A percentile compares a stretch with the other conserved stretches of the same genome.
These are phyloP conservation scores for Cliona cf. orientalis DNA, from an alignment of 37 sponge, comb jelly and placozoan species.

Conservation along the genomic window DNA sequence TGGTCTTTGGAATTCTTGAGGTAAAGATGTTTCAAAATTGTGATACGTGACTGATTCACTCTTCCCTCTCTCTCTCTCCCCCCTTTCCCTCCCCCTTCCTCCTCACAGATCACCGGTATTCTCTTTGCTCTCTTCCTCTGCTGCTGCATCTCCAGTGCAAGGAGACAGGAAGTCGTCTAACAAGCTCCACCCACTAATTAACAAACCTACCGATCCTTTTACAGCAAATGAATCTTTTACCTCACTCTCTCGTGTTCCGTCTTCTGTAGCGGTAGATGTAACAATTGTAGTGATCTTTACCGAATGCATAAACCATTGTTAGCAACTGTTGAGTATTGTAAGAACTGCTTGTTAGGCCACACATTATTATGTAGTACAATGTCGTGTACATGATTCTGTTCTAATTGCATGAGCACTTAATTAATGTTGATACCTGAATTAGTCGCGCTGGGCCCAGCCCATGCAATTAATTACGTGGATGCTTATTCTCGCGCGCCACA, in stretches of 20 bases:
- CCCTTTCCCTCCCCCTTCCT: not conserved
- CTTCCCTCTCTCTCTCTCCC: not conserved
- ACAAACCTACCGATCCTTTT: not conserved
- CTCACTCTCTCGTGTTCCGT: too few species aligned
- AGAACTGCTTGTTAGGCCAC: too few species aligned
- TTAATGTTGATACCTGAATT: too few species aligned
- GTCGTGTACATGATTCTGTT: too few species aligned
- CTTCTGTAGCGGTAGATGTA: too few species aligned
- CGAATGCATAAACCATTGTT: too few species aligned
- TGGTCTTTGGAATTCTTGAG: conserved; percentile 47
- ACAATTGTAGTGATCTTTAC: too few species aligned
- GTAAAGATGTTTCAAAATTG: not conserved
- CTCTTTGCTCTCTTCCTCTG: conserved; percentile 32
- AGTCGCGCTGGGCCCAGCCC: too few species aligned
- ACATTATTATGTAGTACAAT: too few species aligned
- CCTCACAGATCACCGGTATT: conserved; percentile 43
- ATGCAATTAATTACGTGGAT: too few species aligned
- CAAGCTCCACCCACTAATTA: not conserved
- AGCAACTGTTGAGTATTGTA: not conserved
- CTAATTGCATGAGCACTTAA: too few species aligned
- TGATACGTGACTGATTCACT: not conserved
- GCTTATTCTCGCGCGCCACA: too few species aligned
- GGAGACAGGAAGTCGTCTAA: conserved; percentile 29
- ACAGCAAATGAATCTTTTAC: not conserved
- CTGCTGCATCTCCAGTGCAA: conserved; percentile 10